Conservation (phyloP, 2,797 vertebrate species). For the Rhynchonycteris naso region DNA sequence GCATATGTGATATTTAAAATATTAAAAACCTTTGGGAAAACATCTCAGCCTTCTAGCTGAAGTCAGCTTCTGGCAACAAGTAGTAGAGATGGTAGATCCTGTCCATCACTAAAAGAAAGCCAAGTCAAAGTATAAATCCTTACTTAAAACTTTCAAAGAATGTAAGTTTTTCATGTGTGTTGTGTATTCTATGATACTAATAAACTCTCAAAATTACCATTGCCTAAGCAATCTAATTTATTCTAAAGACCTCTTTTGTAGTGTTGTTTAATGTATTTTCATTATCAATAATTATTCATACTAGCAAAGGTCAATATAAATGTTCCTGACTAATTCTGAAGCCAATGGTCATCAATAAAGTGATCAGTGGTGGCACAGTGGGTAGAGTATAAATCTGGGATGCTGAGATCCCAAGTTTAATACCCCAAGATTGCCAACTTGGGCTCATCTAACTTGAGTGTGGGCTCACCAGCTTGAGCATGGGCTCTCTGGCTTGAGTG, state of each 20-base stretch:
- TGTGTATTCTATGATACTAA: not conserved
- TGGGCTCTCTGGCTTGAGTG: too few relatives aligned
- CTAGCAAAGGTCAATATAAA: constrained; percentile 5
- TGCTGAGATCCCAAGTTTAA: too few relatives aligned
- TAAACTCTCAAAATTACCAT: not conserved
- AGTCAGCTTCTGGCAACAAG: constrained; percentile 31
- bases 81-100: not conserved
- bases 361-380: too few relatives aligned
- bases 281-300: constrained; percentile 3
- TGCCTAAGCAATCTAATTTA: not conserved
- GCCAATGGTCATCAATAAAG: not conserved
- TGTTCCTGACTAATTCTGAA: constrained; percentile 42
- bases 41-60: constrained; percentile 39
- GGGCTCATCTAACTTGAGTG: too few relatives aligned
- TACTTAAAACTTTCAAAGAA: constrained; percentile 27
- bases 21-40: not conserved
- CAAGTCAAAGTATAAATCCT: not conserved
- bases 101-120: constrained; percentile 18
- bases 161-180: not conserved
- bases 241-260: not conserved
- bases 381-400: too few relatives aligned
- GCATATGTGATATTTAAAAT: not conserved
- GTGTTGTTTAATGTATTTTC: not conserved
- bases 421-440: too few relatives aligned
- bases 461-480: too few relatives aligned